These are phyloP conservation scores for Palythoa heliodiscus DNA, from an alignment of 92 coral and sea anemone species.

Conservation along the genomic window DNA sequence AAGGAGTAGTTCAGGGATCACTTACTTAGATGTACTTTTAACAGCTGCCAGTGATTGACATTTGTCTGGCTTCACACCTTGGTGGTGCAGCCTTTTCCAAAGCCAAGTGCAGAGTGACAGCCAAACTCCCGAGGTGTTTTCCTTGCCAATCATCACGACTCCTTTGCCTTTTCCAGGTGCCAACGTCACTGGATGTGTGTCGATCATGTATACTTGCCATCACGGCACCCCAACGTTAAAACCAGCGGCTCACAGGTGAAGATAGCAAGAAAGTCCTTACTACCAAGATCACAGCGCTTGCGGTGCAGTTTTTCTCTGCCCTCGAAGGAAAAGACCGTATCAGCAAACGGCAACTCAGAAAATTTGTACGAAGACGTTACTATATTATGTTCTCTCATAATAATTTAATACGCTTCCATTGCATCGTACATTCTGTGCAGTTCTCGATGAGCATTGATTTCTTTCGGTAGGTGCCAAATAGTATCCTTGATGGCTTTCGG, in stretches of 20 bases:
- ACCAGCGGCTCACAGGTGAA: constrained; percentile 28
- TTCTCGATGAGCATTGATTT: constrained; percentile 45
- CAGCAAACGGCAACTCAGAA: constrained; percentile 51
- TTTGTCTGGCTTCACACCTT: constrained; percentile 36
- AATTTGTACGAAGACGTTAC: constrained; percentile 34
- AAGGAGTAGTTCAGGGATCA: constrained; percentile 21
- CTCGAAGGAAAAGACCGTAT: constrained; percentile 34
- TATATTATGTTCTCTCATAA: constrained; percentile 13
- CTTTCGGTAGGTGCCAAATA: constrained; percentile 44
- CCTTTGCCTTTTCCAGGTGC: constrained; percentile 40
- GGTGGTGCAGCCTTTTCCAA: constrained; percentile 50
- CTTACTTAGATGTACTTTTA: constrained; percentile 32
- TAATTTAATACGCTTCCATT: constrained; percentile 55
- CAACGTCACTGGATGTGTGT: constrained; percentile 21
- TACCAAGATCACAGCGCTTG: constrained; percentile 37
- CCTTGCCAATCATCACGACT: constrained; percentile 39
- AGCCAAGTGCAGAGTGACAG: constrained; percentile 50
- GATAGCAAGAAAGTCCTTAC: constrained; percentile 11
- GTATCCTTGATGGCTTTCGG: constrained; percentile 15
- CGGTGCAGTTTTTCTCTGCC: constrained; percentile 50
- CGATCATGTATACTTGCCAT: constrained; percentile 14
- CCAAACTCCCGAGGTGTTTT: constrained; percentile 27
- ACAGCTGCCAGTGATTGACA: constrained; percentile 45
- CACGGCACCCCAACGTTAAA: constrained; percentile 17
- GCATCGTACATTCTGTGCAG: constrained; percentile 40